These are phyloP conservation scores for Callopanchax toddi DNA, from an alignment of 2,113 vertebrate genomes.

Conservation along the genomic window DNA sequence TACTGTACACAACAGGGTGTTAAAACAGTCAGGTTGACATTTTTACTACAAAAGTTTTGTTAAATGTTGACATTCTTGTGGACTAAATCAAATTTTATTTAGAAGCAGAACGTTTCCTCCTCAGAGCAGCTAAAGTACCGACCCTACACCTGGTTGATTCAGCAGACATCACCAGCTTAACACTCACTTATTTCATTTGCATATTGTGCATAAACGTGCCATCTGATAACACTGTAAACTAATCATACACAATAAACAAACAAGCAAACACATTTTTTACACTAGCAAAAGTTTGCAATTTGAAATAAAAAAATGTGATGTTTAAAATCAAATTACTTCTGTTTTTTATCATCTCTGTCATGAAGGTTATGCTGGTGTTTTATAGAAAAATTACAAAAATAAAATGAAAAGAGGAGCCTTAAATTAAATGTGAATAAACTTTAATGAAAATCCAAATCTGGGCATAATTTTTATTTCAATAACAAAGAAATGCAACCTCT, in stretches of 20 bases:
- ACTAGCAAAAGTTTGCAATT: background rate
- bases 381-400: background rate
- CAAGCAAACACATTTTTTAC: background rate
- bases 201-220: slow-evolving; percentile 34
- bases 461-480: too few relatives aligned
- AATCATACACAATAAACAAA: slow-evolving; percentile 30
- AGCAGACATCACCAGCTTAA: slow-evolving; percentile 19
- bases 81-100: background rate
- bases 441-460: too few relatives aligned
- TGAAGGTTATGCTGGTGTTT: background rate
- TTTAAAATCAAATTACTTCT: too few relatives aligned
- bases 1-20: background rate
- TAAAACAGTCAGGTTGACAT: background rate
- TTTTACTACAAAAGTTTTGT: background rate
- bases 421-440: too few relatives aligned
- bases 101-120: background rate
- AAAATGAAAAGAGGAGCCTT: too few relatives aligned
- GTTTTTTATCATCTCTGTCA: background rate
- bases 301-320: too few relatives aligned
- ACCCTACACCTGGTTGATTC: slow-evolving; percentile 30
- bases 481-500: too few relatives aligned
- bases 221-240: slow-evolving; percentile 40
- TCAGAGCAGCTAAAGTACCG: background rate
- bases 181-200: slow-evolving; percentile 45
- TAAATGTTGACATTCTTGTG: background rate